A percentile compares a stretch with the other conserved stretches of the same genome.
These are phyloP conservation scores for Danio choprae DNA, from an alignment of 2,797 vertebrate species.

Conservation along the genomic window DNA sequence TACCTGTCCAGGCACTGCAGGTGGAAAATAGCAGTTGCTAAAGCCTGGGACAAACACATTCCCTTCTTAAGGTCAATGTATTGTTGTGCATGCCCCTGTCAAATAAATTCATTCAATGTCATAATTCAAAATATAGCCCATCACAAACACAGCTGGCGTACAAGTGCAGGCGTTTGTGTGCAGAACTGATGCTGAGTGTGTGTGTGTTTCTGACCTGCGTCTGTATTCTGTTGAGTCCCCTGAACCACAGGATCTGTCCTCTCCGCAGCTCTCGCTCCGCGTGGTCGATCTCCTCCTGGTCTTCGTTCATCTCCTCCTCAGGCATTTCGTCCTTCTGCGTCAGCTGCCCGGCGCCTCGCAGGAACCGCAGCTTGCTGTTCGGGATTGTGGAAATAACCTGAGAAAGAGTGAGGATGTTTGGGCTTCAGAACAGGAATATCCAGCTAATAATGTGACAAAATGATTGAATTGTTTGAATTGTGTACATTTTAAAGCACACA, in stretches of 20 bases:
- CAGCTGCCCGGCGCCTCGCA: conserved; percentile 90
- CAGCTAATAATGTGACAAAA: no score
- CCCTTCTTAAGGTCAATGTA: no score
- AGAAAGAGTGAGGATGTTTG: conserved; percentile 24
- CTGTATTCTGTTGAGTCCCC: conserved; percentile 97
- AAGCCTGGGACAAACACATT: no score
- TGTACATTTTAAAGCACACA: no score
- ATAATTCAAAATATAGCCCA: no score
- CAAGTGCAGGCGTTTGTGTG: no score
- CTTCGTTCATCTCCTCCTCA: conserved; percentile 93
- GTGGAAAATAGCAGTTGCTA: no score
- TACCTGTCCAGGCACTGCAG: no score
- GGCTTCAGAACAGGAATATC: background rate
- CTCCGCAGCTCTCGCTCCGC: conserved; percentile 94
- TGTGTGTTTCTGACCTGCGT: conserved; percentile 87
- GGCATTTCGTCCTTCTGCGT: conserved; percentile 91
- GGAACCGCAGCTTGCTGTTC: conserved; percentile 92
- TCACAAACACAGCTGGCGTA: no score
- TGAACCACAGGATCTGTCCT: conserved; percentile 99
- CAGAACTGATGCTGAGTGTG: background rate
- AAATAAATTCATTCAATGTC: no score
- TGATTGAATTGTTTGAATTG: no score
- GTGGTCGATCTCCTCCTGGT: conserved; percentile 96
- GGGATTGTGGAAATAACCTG: conserved; percentile 94
- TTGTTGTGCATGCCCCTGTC: no score